Percentiles rank a stretch among this genome's conserved stretches.
Evolutionary conservation across 2,888 invertebrate genomes (phyloP).

Genomic region (Philereme transversata): DNA sequence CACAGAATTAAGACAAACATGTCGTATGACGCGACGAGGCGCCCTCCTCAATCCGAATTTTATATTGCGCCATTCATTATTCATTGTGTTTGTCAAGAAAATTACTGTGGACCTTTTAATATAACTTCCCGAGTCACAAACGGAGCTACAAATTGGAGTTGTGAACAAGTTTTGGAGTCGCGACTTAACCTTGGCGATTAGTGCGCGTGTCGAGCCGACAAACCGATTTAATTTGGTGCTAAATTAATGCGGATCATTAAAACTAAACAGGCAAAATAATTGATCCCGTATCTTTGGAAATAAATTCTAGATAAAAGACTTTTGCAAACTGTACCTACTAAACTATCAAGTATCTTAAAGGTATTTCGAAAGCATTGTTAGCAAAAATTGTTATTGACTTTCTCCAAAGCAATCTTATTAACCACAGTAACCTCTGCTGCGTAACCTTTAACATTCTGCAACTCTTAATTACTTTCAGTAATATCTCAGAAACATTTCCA

Average conservation of each 20-base stretch:
- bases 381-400: constrained; percentile 1
- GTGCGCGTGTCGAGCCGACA: constrained; percentile 65
- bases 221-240: constrained; percentile 70
- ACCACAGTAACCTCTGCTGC: constrained; percentile 3
- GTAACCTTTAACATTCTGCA: constrained; percentile 18
- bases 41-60: constrained; percentile 80
- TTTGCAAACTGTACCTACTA: background rate
- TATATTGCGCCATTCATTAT: constrained; percentile 80
- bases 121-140: constrained; percentile 77
- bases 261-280: constrained; percentile 37
- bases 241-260: constrained; percentile 68
- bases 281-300: constrained; percentile 17
- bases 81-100: constrained; percentile 81
- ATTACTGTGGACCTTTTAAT: constrained; percentile 83
- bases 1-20: constrained; percentile 82
- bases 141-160: constrained; percentile 76
- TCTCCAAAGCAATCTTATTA: constrained; percentile 1
- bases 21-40: constrained; percentile 69
- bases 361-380: background rate
- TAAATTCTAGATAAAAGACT: background rate
- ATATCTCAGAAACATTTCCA: constrained; percentile 36
- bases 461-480: constrained; percentile 39
- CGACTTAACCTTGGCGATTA: constrained; percentile 71
- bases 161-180: constrained; percentile 67
- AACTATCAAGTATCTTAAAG: background rate